Evolutionary conservation across 2,113 vertebrate species (phyloP).

Genomic region (Cryptotis parvus): DNA sequence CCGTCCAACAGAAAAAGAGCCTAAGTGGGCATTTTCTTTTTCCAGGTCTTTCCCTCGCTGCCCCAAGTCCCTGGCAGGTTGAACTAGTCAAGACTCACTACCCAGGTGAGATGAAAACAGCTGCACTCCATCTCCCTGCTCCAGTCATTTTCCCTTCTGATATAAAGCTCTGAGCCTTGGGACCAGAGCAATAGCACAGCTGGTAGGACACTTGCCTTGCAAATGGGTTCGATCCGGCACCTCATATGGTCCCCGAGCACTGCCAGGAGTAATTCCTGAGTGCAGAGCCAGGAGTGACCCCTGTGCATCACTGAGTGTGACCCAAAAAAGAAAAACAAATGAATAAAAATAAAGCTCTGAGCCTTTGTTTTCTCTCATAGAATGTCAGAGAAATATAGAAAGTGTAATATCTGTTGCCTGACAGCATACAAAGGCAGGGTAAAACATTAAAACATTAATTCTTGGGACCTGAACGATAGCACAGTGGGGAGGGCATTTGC

Average conservation of each 20-base stretch:
- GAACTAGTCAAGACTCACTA: not conserved
- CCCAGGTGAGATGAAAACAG: not conserved
- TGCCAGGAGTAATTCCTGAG: no score
- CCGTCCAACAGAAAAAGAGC: not conserved
- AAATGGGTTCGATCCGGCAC: no score
- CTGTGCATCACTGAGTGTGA: no score
- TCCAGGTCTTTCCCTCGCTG: not conserved
- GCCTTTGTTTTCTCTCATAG: not conserved
- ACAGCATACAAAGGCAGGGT: slow-evolving; percentile 3
- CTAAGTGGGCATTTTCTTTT: not conserved
- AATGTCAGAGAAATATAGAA: not conserved
- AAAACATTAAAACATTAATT: not conserved
- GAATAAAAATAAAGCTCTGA: not conserved
- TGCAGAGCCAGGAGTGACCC: no score
- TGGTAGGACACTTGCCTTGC: no score
- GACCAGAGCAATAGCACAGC: no score
- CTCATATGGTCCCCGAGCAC: no score
- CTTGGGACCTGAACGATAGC: no score
- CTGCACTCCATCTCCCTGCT: not conserved
- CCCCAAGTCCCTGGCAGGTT: not conserved
- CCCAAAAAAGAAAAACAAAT: no score
- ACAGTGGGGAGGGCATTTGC: no score
- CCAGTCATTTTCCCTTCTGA: not conserved
- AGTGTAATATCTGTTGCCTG: not conserved
- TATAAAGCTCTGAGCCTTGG: not conserved